These are phyloP conservation scores for Lineus longissimus DNA, from an alignment of 1,140 invertebrate species.

Conservation along the genomic window DNA sequence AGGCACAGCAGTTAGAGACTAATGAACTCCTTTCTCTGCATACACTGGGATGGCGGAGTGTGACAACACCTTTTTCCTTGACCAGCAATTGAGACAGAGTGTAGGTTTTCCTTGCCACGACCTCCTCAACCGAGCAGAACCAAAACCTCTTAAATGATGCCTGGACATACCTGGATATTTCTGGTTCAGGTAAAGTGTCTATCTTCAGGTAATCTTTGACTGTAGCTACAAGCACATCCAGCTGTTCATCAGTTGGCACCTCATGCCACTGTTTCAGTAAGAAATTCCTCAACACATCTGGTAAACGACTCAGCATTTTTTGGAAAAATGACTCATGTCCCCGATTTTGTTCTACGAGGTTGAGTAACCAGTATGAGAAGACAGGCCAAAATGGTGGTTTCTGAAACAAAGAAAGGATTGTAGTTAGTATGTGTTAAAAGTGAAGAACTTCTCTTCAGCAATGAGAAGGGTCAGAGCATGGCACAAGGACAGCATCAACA, in stretches of 20 bases:
- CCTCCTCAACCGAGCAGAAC: no score
- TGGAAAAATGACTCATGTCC: constrained; percentile 17
- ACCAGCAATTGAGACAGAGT: no score
- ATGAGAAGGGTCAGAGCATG: neutral
- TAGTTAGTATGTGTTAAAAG: neutral
- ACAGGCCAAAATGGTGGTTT: constrained; percentile 15
- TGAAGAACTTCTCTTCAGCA: neutral
- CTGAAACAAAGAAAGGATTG: constrained; percentile 9
- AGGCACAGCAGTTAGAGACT: no score
- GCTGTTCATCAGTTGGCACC: constrained; percentile 13
- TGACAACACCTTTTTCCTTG: no score
- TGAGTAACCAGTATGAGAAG: constrained; percentile 28
- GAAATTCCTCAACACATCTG: constrained; percentile 21
- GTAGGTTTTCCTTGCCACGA: no score
- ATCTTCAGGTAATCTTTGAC: constrained; percentile 13
- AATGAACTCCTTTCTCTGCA: no score
- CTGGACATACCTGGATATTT: neutral
- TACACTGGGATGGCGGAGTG: no score
- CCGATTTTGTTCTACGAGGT: constrained; percentile 28
- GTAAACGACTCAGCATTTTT: constrained; percentile 20
- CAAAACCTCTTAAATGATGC: no score
- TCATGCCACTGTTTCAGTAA: constrained; percentile 31
- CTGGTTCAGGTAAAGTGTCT: constrained; percentile 9
- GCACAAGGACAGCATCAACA: neutral
- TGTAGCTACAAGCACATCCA: constrained; percentile 14